Conservation (phyloP, 1,140 invertebrate genomes). For the Magallana angulata region DNA sequence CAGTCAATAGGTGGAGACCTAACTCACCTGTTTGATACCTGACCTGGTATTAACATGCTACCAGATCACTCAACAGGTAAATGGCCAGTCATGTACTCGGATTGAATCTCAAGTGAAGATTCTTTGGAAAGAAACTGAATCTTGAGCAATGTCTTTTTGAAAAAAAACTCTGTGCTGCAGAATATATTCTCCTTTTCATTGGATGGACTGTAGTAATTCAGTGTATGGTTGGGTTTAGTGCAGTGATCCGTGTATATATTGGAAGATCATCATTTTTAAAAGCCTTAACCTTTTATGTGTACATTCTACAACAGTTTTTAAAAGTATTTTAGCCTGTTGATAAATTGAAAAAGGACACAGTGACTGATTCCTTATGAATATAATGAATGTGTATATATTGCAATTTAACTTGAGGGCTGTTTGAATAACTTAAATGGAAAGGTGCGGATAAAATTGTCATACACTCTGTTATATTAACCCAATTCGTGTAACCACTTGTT, state of each 20-base stretch:
- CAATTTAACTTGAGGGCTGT: not conserved
- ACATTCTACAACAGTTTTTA: not conserved
- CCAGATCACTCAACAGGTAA: slow-evolving; percentile 5
- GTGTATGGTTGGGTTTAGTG: not conserved
- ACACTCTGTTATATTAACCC: too few relatives aligned
- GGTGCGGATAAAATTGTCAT: too few relatives aligned
- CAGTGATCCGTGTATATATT: slow-evolving; percentile 5
- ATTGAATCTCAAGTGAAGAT: too few relatives aligned
- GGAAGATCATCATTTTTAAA: not conserved
- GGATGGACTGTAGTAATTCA: not conserved
- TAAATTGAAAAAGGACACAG: slow-evolving; percentile 3
- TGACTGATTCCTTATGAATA: not conserved
- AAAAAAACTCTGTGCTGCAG: too few relatives aligned
- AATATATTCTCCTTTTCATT: too few relatives aligned
- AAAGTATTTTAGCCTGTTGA: not conserved
- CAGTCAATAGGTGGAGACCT: not conserved
- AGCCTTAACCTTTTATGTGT: not conserved
- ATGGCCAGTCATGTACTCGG: not conserved
- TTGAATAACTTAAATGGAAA: too few relatives aligned
- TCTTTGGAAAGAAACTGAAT: too few relatives aligned
- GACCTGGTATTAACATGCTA: not conserved
- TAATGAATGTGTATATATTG: not conserved
- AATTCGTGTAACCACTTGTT: too few relatives aligned
- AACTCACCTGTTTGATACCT: not conserved
- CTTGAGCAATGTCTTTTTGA: too few relatives aligned